phyloP scores from a whole-genome alignment of 2,113 vertebrate genomes.

The Ptilonorhynchus violaceus region DNA sequence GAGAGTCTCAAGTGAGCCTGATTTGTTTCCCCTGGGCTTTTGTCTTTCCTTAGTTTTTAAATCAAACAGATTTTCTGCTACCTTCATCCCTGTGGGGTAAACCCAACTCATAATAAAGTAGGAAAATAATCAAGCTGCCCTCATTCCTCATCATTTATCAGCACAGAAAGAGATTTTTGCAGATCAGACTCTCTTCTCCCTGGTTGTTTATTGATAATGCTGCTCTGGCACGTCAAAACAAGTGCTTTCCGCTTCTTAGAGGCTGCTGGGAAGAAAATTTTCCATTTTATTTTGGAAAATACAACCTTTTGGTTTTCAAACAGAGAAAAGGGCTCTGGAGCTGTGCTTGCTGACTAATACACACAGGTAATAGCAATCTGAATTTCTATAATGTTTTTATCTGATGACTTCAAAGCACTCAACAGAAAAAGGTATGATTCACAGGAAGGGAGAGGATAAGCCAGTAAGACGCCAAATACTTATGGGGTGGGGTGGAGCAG shows the following conservation, averaged over 20 bases:
- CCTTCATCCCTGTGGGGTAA: not conserved
- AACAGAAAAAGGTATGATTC: not conserved
- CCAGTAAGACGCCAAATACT: not conserved
- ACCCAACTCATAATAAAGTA: not conserved
- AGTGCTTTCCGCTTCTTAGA: not conserved
- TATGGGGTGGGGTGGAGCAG: not conserved
- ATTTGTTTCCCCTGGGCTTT: not conserved
- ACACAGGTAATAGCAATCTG: not conserved
- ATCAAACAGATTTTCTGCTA: not conserved
- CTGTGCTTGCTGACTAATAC: not conserved
- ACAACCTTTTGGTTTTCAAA: not conserved
- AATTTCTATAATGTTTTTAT: not conserved
- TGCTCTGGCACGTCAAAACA: not conserved
- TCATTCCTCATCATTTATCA: not conserved
- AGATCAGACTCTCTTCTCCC: not conserved
- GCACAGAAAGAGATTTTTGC: not conserved
- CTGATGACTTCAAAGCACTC: not conserved
- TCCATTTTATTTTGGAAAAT: not conserved
- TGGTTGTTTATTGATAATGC: not conserved
- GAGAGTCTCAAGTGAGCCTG: not conserved
- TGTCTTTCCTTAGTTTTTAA: conserved; percentile 25
- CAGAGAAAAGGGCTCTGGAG: not conserved
- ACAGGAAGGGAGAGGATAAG: not conserved
- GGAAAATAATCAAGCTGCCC: not conserved
- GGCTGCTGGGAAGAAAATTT: not conserved